Percentiles rank a stretch among this genome's conserved stretches.
Conservation (phyloP, 2,888 invertebrate genomes). For the Chaetogeoica ovagalla region DNA sequence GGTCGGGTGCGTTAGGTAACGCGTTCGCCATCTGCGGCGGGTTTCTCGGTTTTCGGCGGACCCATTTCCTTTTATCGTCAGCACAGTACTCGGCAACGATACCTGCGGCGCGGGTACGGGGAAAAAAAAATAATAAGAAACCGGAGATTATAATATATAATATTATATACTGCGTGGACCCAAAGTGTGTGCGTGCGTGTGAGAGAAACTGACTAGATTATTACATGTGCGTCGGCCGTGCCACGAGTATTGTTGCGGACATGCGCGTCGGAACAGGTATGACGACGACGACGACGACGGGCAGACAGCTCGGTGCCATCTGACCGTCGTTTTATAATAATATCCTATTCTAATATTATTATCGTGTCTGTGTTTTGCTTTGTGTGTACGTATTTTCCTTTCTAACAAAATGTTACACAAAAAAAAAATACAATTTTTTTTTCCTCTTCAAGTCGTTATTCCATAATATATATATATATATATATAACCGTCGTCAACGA, state of each 20-base stretch:
- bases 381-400: not conserved
- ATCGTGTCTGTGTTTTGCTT: no score
- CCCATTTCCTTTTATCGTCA: slow-evolving; percentile 26
- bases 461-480: slow-evolving; percentile 10
- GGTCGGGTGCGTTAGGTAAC: slow-evolving; percentile 41
- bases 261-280: slow-evolving; percentile 30
- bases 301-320: slow-evolving; percentile 44
- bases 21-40: slow-evolving; percentile 15
- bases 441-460: slow-evolving; percentile 33
- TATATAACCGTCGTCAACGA: slow-evolving; percentile 25
- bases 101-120: slow-evolving; percentile 9
- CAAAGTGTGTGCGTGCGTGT: not conserved
- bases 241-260: slow-evolving; percentile 30
- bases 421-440: slow-evolving; percentile 40
- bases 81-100: slow-evolving; percentile 45
- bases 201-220: not conserved
- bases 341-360: slow-evolving; percentile 2
- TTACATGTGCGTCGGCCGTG: slow-evolving; percentile 31
- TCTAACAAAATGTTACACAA: slow-evolving; percentile 13
- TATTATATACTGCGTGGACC: not conserved
- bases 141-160: slow-evolving; percentile 22
- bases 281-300: slow-evolving; percentile 22
- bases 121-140: slow-evolving; percentile 18
- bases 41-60: slow-evolving; percentile 24
- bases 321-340: slow-evolving; percentile 16